Percentiles rank a stretch among this genome's conserved stretches.
Evolutionary conservation across 2,888 invertebrate genomes (phyloP).

Genomic region (Thymelicus sylvestris): DNA sequence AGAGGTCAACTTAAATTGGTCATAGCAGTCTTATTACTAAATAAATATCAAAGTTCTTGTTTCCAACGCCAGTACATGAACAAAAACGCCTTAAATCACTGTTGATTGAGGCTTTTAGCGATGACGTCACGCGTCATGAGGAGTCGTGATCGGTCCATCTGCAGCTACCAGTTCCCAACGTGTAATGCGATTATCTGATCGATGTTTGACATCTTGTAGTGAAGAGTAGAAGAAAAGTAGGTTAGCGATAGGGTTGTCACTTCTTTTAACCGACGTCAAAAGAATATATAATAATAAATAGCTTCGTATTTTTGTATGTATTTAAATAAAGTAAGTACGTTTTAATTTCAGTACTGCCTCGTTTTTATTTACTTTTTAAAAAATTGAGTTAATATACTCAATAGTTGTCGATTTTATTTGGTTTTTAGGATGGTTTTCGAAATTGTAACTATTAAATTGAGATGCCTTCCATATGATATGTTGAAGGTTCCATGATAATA

Average conservation of each 20-base stretch:
- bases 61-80: not conserved
- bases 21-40: not conserved
- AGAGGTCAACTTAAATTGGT: not conserved
- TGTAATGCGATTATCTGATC: constrained; percentile 52
- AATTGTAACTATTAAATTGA: too few species aligned
- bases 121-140: constrained; percentile 21
- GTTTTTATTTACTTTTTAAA: too few species aligned
- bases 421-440: too few species aligned
- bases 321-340: too few species aligned
- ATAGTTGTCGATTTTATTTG: too few species aligned
- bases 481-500: too few species aligned
- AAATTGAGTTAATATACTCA: too few species aligned
- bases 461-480: too few species aligned
- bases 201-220: constrained; percentile 56
- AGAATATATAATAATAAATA: too few species aligned
- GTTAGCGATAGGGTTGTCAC: constrained; percentile 11
- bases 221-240: constrained; percentile 23
- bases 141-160: constrained; percentile 40
- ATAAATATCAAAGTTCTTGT: too few species aligned
- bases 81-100: not conserved
- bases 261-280: not conserved
- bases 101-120: constrained; percentile 20
- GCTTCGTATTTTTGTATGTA: too few species aligned
- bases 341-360: too few species aligned
- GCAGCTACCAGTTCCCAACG: constrained; percentile 29